Base-by-base conservation (phyloP, 2,113 vertebrate genomes). In the Hippocampus abdominalis region DNA sequence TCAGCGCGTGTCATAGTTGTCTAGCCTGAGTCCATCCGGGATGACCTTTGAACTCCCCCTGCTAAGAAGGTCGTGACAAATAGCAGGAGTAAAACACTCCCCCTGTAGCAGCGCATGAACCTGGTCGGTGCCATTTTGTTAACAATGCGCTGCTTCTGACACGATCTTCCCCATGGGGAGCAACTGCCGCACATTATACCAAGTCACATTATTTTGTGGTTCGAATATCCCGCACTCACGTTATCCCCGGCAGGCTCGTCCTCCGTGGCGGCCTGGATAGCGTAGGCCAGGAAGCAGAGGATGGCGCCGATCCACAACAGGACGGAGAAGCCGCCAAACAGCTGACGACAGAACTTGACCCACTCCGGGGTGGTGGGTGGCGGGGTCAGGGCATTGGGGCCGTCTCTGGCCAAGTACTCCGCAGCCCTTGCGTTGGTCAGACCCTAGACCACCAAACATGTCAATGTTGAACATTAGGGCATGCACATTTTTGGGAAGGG, bases 321-420 rank as follows among this genome's bases (percentile, higher is more conserved):
- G 79, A 97, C 94, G 70, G 95, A 97, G 90, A 97, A 97, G 21
- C 95, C 95, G 1, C 95, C 95, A 0, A 97, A 97, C 66, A 97
- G 93, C 90, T 97, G 95, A 57, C 95, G 93, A 70, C 95, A 97
- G 88, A 97, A 97, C 87, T 97, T 97, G 40, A 97, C 93, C 95
- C 95, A 97, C 78, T 97, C 95, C 0, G 95, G 95, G 42, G 95
- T 97, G 76, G 95, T 96, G 5, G 95, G 95, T 1, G 95, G 95
- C 0, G 95, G 95, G 1, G 95, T 97, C 73, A 97, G 91, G 0
- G 95, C 94, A 0, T 97, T 96, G 21, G 87, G 95, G 9, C 95
- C 95, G 0, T 97, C 95, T 32, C 94, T 86, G 61, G 89, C 89
- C 87, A 96, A 90, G 82, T 93, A 93, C 90, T 97, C 95, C n/a